Evolutionary conservation across 2,888 invertebrate species (phyloP), one percentile per base, ranked within the genome.

Genomic region (Ferdinandea cuprea): DNA sequence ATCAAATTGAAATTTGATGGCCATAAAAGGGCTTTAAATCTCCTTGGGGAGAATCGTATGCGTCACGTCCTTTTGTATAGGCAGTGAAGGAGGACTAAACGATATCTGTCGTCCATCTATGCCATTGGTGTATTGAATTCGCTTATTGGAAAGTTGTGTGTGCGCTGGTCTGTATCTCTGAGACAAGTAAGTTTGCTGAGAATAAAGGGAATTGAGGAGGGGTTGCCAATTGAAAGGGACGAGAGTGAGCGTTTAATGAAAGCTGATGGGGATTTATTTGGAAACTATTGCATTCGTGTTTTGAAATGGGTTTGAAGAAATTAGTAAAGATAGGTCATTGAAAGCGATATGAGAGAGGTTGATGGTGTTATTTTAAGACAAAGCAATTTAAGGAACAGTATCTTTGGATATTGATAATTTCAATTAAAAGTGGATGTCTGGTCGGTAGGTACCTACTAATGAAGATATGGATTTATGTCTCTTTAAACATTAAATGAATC

Each of bases 1-100:
- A 59, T 40, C 50, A 58, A 59, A 59, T 71, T 40, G 50, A 58
- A 58, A 50, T 50, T 59, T 71, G 58, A 71, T 71, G 59, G 58
- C 21, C 59, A n/a, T 58, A 50, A 59, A 52, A 40, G 54, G 54
- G 9, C 30, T 32, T 44, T 54, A 68, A 46, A 17, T 46, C 35
- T 35, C 44, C 21, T 56, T 37, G 21, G 30, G 44, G 35, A 28
- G 35, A 32, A 50, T 40, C 37, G 28, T 59, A 17, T 50, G 58
- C 48, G 30, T 58, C 50, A 59, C 50, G 69, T 58, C 44, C 50
- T 37, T 4, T 42, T 32, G 25, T 58, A 30, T 25, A 28, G 37
- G 28, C 65, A 48, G 9, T 32, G 66, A 30, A 52, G 30, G 8
- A 65, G 50, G n/a, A 65, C 30, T 66, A 52, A 66, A 17, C 37